Evolutionary conservation across 2,888 invertebrate genomes (phyloP).

Genomic region (Notodonta dromedarius): DNA sequence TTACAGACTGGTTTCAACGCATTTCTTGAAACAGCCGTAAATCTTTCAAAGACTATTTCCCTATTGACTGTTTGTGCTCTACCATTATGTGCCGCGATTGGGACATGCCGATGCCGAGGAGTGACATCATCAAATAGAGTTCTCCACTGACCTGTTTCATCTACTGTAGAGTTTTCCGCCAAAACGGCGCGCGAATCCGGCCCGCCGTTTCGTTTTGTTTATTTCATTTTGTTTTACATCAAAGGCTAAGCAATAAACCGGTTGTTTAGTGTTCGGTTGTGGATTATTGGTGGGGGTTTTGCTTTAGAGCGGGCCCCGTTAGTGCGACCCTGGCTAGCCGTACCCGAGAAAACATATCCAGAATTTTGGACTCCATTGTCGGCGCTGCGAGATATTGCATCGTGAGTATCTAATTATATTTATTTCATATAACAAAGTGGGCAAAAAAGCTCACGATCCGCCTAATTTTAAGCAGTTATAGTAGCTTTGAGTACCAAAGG

Average conservation of each 20-base stretch:
- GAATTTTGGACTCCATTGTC: slow-evolving; percentile 81
- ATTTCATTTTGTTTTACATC: slow-evolving; percentile 80
- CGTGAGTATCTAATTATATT: slow-evolving; percentile 63
- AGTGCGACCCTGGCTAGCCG: slow-evolving; percentile 78
- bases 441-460: too few relatives aligned
- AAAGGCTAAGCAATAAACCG: slow-evolving; percentile 79
- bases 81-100: slow-evolving; percentile 89
- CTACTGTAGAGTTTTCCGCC: slow-evolving; percentile 64
- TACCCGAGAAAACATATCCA: slow-evolving; percentile 76
- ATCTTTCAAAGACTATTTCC: slow-evolving; percentile 54
- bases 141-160: slow-evolving; percentile 47
- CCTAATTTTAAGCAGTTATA: too few relatives aligned
- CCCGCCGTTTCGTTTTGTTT: slow-evolving; percentile 79
- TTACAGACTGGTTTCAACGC: slow-evolving; percentile 96
- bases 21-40: slow-evolving; percentile 97
- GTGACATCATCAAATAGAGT: slow-evolving; percentile 78
- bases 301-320: slow-evolving; percentile 60
- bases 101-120: slow-evolving; percentile 84
- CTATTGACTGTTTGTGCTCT: slow-evolving; percentile 67
- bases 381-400: slow-evolving; percentile 82
- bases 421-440: too few relatives aligned
- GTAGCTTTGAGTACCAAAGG: too few relatives aligned
- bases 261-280: slow-evolving; percentile 63
- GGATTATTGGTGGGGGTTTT: slow-evolving; percentile 60
- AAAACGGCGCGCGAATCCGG: slow-evolving; percentile 75